Base-by-base conservation (phyloP, 2,888 invertebrate genomes). In the Sinotaia quadrata region DNA sequence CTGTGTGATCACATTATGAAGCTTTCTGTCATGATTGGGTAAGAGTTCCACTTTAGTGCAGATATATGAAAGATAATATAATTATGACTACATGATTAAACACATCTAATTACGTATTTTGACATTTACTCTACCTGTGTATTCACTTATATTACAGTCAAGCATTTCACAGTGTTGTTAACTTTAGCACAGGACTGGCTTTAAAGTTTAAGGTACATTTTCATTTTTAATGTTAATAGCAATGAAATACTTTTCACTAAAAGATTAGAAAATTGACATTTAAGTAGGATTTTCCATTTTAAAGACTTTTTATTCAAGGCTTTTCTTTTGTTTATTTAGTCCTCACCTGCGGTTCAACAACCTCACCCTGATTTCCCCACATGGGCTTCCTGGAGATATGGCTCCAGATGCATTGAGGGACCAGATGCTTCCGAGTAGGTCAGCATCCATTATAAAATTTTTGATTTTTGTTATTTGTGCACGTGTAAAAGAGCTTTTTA, bases 281-380 rank as follows among this genome's bases (percentile, higher is more conserved):
- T n/a, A n/a, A n/a, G n/a, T n/a, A n/a, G n/a, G n/a, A n/a, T n/a
- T n/a, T n/a, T n/a, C n/a, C n/a, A n/a, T n/a, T n/a, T n/a, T n/a
- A n/a, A n/a, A n/a, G n/a, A n/a, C n/a, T n/a, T n/a, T 18, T 12
- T 41, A 41, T 12, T 41, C 15, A 41, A 12, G 41, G 10, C 18
- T 54, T 24, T 54, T 8, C 24, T 12, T 51, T 31, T 54, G 27
- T 7, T n/a, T 2, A 15, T 79, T 52, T 78, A 87, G 91, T 59
- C 89, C 90, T 68, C 91, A 92, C 81, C 83, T 92, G 41, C 90
- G 90, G 0, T 94, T 93, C 85, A 91, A 91, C 66, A 93, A 94
- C 82, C 84, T 94, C 24, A 93, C 92, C 0, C 84, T 94, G 56
- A 90, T 94, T 2, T 92, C 93, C 0, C 91, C 91, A 2, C 91